A percentile compares a stretch with the other conserved stretches of the same genome.
These are phyloP conservation scores for Dynastes hyllus DNA, from an alignment of 2,888 invertebrate species.

Conservation along the genomic window DNA sequence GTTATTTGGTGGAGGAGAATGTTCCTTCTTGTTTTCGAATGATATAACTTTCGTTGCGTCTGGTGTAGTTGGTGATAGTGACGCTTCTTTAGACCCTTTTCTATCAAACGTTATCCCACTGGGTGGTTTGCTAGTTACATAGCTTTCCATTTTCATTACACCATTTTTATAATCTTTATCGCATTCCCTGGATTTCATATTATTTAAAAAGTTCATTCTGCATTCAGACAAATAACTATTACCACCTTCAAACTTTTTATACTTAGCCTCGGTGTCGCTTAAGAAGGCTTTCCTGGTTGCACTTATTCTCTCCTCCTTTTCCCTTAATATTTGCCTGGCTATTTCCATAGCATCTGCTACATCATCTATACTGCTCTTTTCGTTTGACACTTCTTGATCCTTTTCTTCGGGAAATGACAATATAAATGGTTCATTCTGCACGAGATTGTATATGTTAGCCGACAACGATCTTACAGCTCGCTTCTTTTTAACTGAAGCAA, in stretches of 20 bases:
- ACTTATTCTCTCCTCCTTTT: constrained; percentile 68
- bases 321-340: constrained; percentile 68
- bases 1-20: not conserved
- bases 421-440: constrained; percentile 75
- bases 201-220: constrained; percentile 66
- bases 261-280: constrained; percentile 68
- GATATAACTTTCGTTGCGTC: constrained; percentile 30
- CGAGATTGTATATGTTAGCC: constrained; percentile 87
- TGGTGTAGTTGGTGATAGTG: constrained; percentile 36
- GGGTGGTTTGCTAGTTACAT: constrained; percentile 64
- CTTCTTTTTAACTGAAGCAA: constrained; percentile 78
- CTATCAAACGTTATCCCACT: constrained; percentile 63
- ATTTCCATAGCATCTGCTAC: constrained; percentile 71
- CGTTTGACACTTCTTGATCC: constrained; percentile 59
- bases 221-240: constrained; percentile 44
- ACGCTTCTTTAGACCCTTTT: constrained; percentile 52
- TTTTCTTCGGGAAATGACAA: constrained; percentile 48
- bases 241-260: constrained; percentile 53
- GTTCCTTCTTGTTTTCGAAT: constrained; percentile 32
- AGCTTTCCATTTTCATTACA: constrained; percentile 52
- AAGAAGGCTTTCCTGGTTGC: constrained; percentile 67
- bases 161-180: constrained; percentile 55
- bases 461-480: constrained; percentile 88
- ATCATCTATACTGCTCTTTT: constrained; percentile 66
- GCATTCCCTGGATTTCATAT: constrained; percentile 60